A percentile compares a stretch with the other conserved stretches of the same genome.
Conservation (phyloP, 2,797 vertebrate genomes). For the Muscicapa comitata region DNA sequence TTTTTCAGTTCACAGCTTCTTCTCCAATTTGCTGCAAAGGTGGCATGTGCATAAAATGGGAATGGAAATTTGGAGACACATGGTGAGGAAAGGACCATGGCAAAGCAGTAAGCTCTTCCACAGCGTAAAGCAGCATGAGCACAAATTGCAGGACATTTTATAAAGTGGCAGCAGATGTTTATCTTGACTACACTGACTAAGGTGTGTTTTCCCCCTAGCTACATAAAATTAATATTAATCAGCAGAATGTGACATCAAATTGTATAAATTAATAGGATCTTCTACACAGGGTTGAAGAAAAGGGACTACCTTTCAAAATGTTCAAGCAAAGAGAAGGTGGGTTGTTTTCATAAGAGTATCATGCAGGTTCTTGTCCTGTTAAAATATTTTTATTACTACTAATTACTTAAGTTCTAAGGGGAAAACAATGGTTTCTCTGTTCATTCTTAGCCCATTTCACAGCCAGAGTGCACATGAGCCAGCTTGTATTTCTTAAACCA, state of each 20-base stretch:
- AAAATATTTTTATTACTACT: background rate
- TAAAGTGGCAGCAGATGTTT: background rate
- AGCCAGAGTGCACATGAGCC: background rate
- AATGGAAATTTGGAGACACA: background rate
- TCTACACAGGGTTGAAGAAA: background rate
- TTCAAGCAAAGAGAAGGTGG: background rate
- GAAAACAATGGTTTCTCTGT: background rate
- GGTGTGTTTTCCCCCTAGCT: fast-evolving
- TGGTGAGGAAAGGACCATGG: background rate
- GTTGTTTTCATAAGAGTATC: background rate
- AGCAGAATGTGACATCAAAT: background rate
- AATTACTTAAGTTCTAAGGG: background rate
- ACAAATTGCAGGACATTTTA: background rate
- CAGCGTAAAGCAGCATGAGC: background rate
- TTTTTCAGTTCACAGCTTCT: background rate
- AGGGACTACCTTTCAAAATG: background rate
- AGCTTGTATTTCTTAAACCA: background rate
- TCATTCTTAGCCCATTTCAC: background rate
- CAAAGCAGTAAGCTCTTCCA: background rate
- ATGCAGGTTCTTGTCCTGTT: background rate
- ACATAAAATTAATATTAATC: background rate
- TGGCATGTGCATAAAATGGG: background rate
- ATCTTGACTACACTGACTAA: background rate
- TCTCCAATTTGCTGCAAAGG: background rate
- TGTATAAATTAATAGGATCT: background rate